phyloP scores from a whole-genome alignment of 2,797 vertebrate species.

The Urophycis tenuis region DNA sequence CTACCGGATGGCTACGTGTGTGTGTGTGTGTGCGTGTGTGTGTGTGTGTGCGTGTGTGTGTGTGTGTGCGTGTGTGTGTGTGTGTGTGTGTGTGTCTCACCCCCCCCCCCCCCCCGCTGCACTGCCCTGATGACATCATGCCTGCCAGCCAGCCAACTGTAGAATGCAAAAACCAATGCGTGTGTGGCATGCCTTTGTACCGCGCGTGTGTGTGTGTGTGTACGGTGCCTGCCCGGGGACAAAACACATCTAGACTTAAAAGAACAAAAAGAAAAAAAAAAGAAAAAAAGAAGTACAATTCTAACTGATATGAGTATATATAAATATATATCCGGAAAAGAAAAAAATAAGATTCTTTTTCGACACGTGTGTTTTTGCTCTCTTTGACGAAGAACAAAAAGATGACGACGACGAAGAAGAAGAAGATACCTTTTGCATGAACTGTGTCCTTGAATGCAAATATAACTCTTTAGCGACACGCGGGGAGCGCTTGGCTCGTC shows the following conservation, averaged over 20 bases:
- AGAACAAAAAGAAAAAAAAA: neutral
- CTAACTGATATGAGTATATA: slow-evolving; percentile 23
- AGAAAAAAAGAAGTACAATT: neutral
- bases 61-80: slow-evolving; percentile 15
- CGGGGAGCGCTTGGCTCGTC: slow-evolving; percentile 42
- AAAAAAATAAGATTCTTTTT: slow-evolving; percentile 76
- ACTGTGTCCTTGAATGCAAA: slow-evolving; percentile 74
- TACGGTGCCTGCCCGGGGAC: slow-evolving; percentile 82
- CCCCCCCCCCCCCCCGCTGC: slow-evolving; percentile 44
- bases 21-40: slow-evolving; percentile 20
- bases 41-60: slow-evolving; percentile 16
- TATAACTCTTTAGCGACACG: slow-evolving; percentile 66
- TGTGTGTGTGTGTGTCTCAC: slow-evolving; percentile 7
- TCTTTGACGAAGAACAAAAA: slow-evolving; percentile 56
- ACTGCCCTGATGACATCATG: slow-evolving; percentile 75
- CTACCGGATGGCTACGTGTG: slow-evolving; percentile 5
- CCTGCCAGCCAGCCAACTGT: slow-evolving; percentile 82
- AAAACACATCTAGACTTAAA: slow-evolving; percentile 27
- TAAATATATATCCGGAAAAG: slow-evolving; percentile 45
- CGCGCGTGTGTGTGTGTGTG: slow-evolving; percentile 76
- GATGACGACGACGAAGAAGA: too few species aligned
- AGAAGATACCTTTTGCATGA: slow-evolving; percentile 86
- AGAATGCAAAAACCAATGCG: slow-evolving; percentile 90
- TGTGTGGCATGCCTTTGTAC: slow-evolving; percentile 89
- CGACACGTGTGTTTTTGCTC: slow-evolving; percentile 82